These are phyloP conservation scores for Brachionus sp. DNA, from an alignment of 1,140 invertebrate genomes.

Conservation along the genomic window DNA sequence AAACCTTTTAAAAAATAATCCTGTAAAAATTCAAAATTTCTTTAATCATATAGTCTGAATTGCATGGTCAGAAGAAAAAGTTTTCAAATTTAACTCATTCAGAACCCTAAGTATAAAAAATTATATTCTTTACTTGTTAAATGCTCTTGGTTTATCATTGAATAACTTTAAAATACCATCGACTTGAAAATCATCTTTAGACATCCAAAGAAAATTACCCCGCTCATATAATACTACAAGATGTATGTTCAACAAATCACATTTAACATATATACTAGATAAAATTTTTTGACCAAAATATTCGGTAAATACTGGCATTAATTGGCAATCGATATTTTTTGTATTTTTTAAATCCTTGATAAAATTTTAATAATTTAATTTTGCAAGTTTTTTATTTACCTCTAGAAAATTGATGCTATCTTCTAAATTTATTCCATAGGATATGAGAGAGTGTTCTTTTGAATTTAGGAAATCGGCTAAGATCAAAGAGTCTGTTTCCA, in stretches of 20 bases:
- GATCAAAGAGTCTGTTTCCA: not conserved
- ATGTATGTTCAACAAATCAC: not conserved
- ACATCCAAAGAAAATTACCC: not conserved
- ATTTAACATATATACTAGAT: not conserved
- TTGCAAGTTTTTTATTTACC: not conserved
- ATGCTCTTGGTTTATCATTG: not conserved
- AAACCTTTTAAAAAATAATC: not conserved
- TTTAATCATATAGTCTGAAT: too few species aligned
- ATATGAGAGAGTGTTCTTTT: not conserved
- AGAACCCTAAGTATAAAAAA: not conserved
- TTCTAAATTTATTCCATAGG: not conserved
- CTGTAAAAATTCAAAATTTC: too few species aligned
- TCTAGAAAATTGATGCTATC: not conserved
- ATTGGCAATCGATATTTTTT: not conserved
- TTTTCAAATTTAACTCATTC: too few species aligned
- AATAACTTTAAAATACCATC: not conserved
- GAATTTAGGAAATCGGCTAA: not conserved
- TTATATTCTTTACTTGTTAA: not conserved
- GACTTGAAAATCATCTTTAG: not conserved
- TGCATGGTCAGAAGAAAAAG: too few species aligned
- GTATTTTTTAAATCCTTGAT: not conserved
- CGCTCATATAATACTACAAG: not conserved
- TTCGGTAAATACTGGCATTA: not conserved
- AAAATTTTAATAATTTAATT: not conserved
- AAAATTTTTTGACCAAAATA: not conserved